Percentiles rank a stretch among this genome's conserved stretches.
These are phyloP conservation scores for Anagyrus pseudococci DNA, from an alignment of 2,888 invertebrate species.

Conservation along the genomic window DNA sequence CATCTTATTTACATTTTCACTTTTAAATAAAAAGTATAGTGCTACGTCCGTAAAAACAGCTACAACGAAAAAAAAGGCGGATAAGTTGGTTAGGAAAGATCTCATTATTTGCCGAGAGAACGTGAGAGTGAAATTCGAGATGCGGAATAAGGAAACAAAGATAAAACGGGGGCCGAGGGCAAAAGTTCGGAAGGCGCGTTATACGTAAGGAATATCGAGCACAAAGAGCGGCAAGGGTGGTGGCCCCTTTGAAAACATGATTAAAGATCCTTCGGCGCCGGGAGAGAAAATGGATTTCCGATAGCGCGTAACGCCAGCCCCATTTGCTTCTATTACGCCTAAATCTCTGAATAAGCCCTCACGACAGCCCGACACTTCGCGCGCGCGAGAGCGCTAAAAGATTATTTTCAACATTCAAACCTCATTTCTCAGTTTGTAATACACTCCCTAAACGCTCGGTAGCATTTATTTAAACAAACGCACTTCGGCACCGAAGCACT, in stretches of 20 bases:
- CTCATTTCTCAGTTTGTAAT: not conserved
- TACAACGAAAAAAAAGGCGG: no score
- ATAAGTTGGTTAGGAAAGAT: no score
- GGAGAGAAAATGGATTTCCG: conserved; percentile 60
- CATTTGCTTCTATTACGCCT: conserved; percentile 58
- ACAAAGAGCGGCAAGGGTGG: conserved; percentile 24
- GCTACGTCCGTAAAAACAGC: no score
- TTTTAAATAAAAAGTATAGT: no score
- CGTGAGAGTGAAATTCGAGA: not conserved
- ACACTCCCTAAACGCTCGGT: not conserved
- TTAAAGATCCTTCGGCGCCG: conserved; percentile 54
- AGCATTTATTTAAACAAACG: not conserved
- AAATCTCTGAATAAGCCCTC: conserved; percentile 45
- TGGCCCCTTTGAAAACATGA: conserved; percentile 52
- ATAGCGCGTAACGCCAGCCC: conserved; percentile 55
- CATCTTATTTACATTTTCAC: no score
- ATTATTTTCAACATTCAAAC: not conserved
- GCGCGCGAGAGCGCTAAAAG: not conserved
- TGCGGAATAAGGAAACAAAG: not conserved
- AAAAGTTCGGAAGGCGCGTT: conserved; percentile 4
- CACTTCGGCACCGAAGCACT: no score
- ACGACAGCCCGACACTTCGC: not conserved
- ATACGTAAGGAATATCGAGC: conserved; percentile 19
- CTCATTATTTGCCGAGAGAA: no score
- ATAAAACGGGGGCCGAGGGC: not conserved